Evolutionary conservation across 2,113 vertebrate species (phyloP).

Genomic region (Amazona guildingii): DNA sequence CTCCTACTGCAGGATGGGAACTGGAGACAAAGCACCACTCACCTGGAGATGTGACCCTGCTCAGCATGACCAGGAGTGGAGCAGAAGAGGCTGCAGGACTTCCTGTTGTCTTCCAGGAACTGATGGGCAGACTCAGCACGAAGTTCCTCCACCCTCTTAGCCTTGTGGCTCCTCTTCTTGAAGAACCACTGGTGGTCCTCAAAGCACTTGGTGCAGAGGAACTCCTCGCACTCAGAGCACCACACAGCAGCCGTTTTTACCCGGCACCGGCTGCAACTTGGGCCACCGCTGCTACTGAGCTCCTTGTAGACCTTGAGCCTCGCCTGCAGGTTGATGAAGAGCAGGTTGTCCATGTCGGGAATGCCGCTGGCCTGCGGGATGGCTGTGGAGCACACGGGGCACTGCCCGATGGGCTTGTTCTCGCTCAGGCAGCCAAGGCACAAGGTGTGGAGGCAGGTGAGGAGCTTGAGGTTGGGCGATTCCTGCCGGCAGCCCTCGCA

Average conservation of each 20-base stretch:
- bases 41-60: conserved; percentile 28
- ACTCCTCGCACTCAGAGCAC: conserved; percentile 73
- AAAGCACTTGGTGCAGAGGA: conserved; percentile 64
- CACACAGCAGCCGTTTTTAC: not conserved
- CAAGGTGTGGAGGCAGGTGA: conserved; percentile 72
- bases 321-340: conserved; percentile 66
- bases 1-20: not conserved
- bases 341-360: conserved; percentile 41
- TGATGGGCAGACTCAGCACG: not conserved
- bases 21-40: fast-evolving
- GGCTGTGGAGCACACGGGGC: conserved; percentile 35
- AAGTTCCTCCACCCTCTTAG: conserved; percentile 42
- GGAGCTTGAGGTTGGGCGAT: conserved; percentile 66
- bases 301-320: conserved; percentile 48
- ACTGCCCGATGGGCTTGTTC: not conserved
- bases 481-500: conserved; percentile 62
- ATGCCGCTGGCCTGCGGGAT: fast-evolving
- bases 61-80: conserved; percentile 38
- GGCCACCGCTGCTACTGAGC: not conserved
- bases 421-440: conserved; percentile 52
- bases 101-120: conserved; percentile 60
- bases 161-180: conserved; percentile 61
- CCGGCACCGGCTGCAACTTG: conserved; percentile 49
- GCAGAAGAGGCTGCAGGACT: conserved; percentile 71
- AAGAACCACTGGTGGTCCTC: conserved; percentile 74